Evolutionary conservation across 2,888 invertebrate genomes (phyloP), one percentile per base, ranked within the genome.

Genomic region (Drosophila mercatorum): DNA sequence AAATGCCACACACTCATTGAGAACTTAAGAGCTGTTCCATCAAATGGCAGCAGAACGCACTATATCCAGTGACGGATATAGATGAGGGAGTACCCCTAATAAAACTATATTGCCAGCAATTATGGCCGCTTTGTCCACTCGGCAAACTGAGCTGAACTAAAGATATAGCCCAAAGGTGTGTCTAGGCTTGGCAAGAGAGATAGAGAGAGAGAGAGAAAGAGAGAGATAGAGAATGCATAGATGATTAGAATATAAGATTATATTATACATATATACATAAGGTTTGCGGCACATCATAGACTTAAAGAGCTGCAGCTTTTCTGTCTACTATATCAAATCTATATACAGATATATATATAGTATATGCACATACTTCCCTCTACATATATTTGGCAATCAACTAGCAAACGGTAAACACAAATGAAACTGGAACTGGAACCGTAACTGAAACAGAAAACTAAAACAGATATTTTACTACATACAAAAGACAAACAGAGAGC

Each of bases 391-490:
- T 22, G 22, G 22, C 22, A 22, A 22, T 22, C 22, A 22, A 22
- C 22, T 22, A 2, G n/a, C 51, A 1, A 17, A 49, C 3, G n/a
- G 49, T 11, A n/a, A 17, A 38, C 26, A 28, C 12, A 51, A 53
- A n/a, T 47, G 36, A 53, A 55, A 59, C 43, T 28, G 44, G 75
- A 44, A 28, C 4, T 28, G 28, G 22, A 28, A 28, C 66, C 57
- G 28, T 44, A 71, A 59, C 63, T 28, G 59, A 14, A 22, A 44
- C 28, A 0, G 28, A 28, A 44, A 28, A 28, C 66, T 60, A 22
- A 47, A 77, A 59, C 63, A 40, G 59, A 14, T 62, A 47, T 49
- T 14, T 44, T 12, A n/a, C 57, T 14, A 31, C 11, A 38, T 14
- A 31, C 11, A 38, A 58, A 46, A 46, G 36, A 7, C 40, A 49